Conservation (phyloP, 2,888 invertebrate species). For the Trissoscelio sp. region DNA sequence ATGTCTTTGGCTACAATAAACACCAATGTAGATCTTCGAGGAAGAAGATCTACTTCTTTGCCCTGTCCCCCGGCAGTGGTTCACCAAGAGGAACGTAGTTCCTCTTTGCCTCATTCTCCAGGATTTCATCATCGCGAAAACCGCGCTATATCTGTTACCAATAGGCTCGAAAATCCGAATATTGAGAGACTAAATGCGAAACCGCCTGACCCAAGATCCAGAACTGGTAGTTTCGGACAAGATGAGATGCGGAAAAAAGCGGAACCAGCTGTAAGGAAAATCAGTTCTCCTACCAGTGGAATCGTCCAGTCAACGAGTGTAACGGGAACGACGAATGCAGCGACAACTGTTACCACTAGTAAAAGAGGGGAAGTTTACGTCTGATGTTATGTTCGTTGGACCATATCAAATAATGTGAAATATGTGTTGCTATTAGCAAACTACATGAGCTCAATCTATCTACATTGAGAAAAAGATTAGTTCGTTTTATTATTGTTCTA, state of each 20-base stretch:
- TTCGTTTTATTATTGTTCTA: neutral
- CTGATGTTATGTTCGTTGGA: too few species aligned
- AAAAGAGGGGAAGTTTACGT: conserved; percentile 86
- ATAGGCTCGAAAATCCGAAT: conserved; percentile 71
- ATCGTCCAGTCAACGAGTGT: conserved; percentile 67
- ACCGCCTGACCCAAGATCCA: conserved; percentile 74
- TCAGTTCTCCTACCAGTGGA: conserved; percentile 80
- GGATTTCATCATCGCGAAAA: conserved; percentile 76
- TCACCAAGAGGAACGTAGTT: conserved; percentile 78
- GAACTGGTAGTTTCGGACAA: conserved; percentile 78
- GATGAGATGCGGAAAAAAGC: conserved; percentile 69
- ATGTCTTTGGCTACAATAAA: conserved; percentile 1
- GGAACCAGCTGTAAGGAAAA: conserved; percentile 83
- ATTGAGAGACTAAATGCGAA: conserved; percentile 72
- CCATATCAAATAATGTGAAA: too few species aligned
- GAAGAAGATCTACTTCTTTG: conserved; percentile 81
- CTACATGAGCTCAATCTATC: conserved; percentile 24
- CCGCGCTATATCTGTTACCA: conserved; percentile 72
- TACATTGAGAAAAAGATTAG: conserved; percentile 1
- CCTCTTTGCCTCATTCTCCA: conserved; percentile 79
- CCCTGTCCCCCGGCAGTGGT: conserved; percentile 78
- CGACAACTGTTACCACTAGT: conserved; percentile 79
- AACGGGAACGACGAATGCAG: conserved; percentile 70
- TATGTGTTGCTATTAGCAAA: neutral
- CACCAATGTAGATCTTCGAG: conserved; percentile 59